Base-by-base conservation (phyloP, 2,888 invertebrate genomes). In the Tenthredo notha region DNA sequence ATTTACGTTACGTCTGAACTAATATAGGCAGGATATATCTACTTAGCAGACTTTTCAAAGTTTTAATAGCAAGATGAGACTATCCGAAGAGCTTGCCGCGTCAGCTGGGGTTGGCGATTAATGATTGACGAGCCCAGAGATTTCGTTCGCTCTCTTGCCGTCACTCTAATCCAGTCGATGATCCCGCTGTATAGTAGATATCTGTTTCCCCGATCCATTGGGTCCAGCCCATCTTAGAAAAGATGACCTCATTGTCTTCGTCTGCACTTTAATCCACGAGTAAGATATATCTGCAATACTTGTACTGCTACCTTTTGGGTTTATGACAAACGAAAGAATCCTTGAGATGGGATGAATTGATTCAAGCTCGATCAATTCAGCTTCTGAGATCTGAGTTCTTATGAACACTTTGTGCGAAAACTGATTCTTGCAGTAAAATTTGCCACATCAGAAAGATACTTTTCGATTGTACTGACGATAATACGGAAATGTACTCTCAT, bases 81-180 rank as follows among this genome's bases (percentile, higher is more conserved):
- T 21, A 37, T 18, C 37, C 58, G 58, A 61, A 58, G 58, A n/a
- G 33, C 37, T 58, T 37, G 77, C 40, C 61, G n/a, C 61, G 80
- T 80, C 80, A 80, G 80, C 58, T 80, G 80, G 80, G 80, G 40
- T 61, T 80, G 80, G 80, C 58, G 25, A 80, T 33, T 61, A 40
- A 80, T 80, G 80, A 80, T 80, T 80, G 80, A 80, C 80, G 80
- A 80, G 78, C 78, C 21, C 40, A 61, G 58, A 61, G 78, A 61
- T 80, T 61, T 61, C 10, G 58, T 40, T 15, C 80, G 21, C 50
- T 54, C 54, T 40, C 12, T 21, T 33, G 18, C 61, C 61, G 61
- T 37, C 12, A 61, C 58, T 37, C 58, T 2, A 21, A 21, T 7
- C 12, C 33, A 67, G 21, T 40, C 58, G 80, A 61, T 40, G 80